A percentile compares a stretch with the other conserved stretches of the same genome.
Conservation (phyloP, 2,888 invertebrate species). For the Agrotis puta region DNA sequence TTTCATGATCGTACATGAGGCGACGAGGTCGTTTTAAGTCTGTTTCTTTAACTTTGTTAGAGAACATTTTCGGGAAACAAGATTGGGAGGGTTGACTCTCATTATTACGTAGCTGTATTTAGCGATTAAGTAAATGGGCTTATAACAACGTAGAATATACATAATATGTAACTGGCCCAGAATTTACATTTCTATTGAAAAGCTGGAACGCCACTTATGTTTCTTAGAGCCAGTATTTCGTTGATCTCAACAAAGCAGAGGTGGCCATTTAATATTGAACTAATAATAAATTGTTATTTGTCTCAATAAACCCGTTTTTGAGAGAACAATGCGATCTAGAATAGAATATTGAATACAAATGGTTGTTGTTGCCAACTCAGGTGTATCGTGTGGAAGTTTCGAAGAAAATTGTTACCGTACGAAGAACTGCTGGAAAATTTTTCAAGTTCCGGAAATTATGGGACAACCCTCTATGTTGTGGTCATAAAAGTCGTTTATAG, state of each 20-base stretch:
- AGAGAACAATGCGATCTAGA: constrained; percentile 42
- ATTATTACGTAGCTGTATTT: constrained; percentile 36
- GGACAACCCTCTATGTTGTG: neutral
- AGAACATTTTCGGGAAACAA: constrained; percentile 13
- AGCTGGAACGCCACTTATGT: constrained; percentile 5
- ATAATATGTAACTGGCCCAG: constrained; percentile 12
- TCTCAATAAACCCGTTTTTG: constrained; percentile 45
- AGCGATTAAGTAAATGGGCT: constrained; percentile 34
- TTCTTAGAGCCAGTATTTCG: constrained; percentile 25
- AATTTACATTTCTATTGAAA: constrained; percentile 27
- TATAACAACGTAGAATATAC: constrained; percentile 15
- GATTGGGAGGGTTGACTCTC: constrained; percentile 11
- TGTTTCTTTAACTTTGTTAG: constrained; percentile 23
- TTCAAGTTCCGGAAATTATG: constrained; percentile 10
- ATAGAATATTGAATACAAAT: constrained; percentile 47
- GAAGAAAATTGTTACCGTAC: constrained; percentile 9
- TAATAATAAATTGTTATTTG: constrained; percentile 34
- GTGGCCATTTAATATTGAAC: constrained; percentile 22
- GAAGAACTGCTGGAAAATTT: constrained; percentile 16
- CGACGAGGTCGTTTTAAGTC: constrained; percentile 19
- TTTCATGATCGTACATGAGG: constrained; percentile 53
- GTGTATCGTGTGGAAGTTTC: constrained; percentile 39
- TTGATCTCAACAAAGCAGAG: constrained; percentile 24
- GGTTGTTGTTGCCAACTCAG: constrained; percentile 36
- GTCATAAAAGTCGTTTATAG: constrained; percentile 4